These are phyloP conservation scores for Notoglanidium macrostoma DNA, from an alignment of 2,797 vertebrate species.

Conservation along the genomic window DNA sequence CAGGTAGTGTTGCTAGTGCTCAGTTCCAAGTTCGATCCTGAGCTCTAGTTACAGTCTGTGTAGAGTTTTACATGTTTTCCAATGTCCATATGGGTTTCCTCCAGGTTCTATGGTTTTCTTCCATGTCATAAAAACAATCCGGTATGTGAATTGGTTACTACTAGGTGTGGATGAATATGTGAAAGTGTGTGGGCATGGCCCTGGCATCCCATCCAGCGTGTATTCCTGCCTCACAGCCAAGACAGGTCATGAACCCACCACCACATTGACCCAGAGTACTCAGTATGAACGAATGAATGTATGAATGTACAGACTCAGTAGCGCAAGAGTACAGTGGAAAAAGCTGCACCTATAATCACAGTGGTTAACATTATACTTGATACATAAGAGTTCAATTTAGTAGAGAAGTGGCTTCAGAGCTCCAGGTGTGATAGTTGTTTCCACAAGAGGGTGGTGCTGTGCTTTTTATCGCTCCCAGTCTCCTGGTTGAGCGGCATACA, in stretches of 20 bases:
- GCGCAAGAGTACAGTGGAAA: not conserved
- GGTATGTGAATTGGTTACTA: not conserved
- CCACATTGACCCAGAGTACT: not conserved
- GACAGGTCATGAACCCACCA: not conserved
- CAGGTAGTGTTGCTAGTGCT: not conserved
- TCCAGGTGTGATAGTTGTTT: constrained; percentile 12
- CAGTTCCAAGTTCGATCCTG: not conserved
- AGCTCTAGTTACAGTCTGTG: not conserved
- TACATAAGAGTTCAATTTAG: not conserved
- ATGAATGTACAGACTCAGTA: not conserved
- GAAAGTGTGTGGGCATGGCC: not conserved
- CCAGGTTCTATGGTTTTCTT: not conserved
- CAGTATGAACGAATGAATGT: not conserved
- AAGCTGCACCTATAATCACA: not conserved
- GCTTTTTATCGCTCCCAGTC: constrained; percentile 10
- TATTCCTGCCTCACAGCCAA: not conserved
- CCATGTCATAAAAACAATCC: not conserved
- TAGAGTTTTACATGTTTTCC: not conserved
- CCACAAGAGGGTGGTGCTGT: constrained; percentile 54
- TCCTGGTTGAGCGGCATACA: not conserved
- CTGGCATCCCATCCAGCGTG: not conserved
- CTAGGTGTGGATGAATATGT: not conserved
- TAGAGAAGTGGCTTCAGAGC: not conserved
- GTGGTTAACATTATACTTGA: not conserved
- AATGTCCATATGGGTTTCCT: not conserved